These are phyloP conservation scores for Agrochola circellaris DNA, from an alignment of 2,888 invertebrate species.

Conservation along the genomic window DNA sequence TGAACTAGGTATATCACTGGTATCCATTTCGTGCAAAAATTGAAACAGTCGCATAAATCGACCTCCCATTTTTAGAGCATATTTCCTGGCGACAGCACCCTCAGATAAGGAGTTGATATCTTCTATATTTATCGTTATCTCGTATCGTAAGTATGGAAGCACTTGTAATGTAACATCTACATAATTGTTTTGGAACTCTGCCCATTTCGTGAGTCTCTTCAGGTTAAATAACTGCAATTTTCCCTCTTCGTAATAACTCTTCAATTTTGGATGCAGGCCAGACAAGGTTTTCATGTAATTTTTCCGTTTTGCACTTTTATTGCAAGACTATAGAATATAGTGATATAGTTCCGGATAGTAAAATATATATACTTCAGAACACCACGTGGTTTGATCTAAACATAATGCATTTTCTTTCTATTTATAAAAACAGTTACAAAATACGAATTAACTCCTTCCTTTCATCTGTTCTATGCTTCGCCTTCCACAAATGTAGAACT, in stretches of 20 bases:
- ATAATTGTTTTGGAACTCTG: constrained; percentile 50
- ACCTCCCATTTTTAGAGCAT: not conserved
- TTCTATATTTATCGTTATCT: constrained; percentile 7
- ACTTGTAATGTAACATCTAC: constrained; percentile 21
- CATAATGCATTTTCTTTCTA: not conserved
- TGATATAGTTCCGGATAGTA: not conserved
- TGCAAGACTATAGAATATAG: not conserved
- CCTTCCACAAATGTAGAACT: not conserved
- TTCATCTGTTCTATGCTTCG: not conserved
- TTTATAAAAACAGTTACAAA: not conserved
- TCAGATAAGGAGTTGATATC: not conserved
- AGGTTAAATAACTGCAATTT: constrained; percentile 46
- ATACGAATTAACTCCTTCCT: not conserved
- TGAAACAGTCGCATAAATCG: not conserved
- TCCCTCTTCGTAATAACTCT: constrained; percentile 31
- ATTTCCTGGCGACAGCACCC: not conserved
- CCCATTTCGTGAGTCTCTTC: constrained; percentile 42
- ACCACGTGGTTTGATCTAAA: not conserved
- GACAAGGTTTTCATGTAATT: constrained; percentile 23
- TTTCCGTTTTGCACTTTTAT: not conserved
- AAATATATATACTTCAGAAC: not conserved
- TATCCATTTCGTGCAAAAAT: not conserved
- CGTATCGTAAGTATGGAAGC: not conserved
- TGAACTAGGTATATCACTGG: not conserved
- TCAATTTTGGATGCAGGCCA: constrained; percentile 49